A percentile compares a stretch with the other conserved stretches of the same genome.
Conservation (phyloP, 2,888 invertebrate genomes). For the Metellina segmentata region DNA sequence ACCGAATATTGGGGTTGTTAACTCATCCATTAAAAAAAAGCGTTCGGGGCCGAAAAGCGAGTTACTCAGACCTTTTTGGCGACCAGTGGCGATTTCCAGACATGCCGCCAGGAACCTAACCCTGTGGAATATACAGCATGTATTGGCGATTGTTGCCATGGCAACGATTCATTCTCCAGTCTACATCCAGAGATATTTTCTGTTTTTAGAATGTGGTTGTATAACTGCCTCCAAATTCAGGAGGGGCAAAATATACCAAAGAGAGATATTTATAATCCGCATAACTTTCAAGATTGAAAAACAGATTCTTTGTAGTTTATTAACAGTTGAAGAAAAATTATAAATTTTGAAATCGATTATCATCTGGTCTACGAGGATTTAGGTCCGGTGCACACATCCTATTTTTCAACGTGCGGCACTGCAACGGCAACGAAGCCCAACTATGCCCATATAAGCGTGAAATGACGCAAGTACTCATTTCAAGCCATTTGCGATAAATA, state of each 20-base stretch:
- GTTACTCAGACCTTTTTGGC: conserved; percentile 20
- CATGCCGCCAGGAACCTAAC: neutral
- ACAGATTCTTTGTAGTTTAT: too few species aligned
- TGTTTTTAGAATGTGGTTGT: conserved; percentile 37
- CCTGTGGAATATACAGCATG: conserved; percentile 48
- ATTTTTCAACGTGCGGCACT: too few species aligned
- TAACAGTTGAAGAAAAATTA: too few species aligned
- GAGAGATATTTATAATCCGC: too few species aligned
- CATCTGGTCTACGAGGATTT: too few species aligned
- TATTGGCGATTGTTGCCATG: conserved; percentile 65
- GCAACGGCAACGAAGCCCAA: too few species aligned
- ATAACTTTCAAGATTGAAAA: too few species aligned
- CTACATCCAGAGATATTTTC: conserved; percentile 29
- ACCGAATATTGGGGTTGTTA: conserved; percentile 21
- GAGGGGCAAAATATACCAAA: neutral
- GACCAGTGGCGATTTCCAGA: conserved; percentile 46
- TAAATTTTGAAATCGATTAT: too few species aligned
- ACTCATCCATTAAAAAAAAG: conserved; percentile 26
- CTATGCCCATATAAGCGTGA: too few species aligned
- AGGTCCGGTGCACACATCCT: too few species aligned
- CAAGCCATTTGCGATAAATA: too few species aligned
- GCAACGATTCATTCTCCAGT: conserved; percentile 46
- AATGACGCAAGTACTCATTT: too few species aligned
- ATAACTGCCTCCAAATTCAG: neutral
- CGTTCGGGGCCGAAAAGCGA: neutral